phyloP scores from a whole-genome alignment of 2,888 invertebrate species.

The Dichetophora obliterata region DNA sequence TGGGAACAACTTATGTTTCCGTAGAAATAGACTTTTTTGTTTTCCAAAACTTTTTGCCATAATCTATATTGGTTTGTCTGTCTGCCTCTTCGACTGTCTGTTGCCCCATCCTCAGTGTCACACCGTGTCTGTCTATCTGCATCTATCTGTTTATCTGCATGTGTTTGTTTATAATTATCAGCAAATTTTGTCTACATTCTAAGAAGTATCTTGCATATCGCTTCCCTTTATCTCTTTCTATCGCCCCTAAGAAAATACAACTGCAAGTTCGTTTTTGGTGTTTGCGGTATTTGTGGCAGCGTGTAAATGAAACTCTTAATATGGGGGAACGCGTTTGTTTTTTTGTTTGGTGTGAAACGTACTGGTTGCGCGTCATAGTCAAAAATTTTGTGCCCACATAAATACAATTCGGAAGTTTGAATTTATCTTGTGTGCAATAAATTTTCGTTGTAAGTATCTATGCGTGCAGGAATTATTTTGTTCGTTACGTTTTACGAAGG shows the following conservation, averaged over 20 bases:
- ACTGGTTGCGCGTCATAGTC: not conserved
- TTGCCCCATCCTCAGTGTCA: not conserved
- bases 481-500: not conserved
- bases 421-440: no score
- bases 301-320: not conserved
- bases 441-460: no score
- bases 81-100: not conserved
- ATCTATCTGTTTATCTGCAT: constrained; percentile 7
- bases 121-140: not conserved
- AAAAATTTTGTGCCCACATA: not conserved
- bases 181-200: constrained; percentile 16
- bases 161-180: constrained; percentile 38
- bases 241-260: not conserved
- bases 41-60: not conserved
- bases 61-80: not conserved
- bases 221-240: not conserved
- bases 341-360: not conserved
- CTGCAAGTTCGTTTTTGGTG: constrained; percentile 17
- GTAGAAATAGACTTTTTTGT: not conserved
- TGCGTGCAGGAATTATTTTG: not conserved
- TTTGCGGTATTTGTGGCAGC: not conserved
- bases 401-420: not conserved
- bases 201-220: not conserved
- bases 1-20: not conserved
- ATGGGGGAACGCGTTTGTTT: not conserved